Evolutionary conservation across 2,888 invertebrate species (phyloP), one percentile per base, ranked within the genome.

Genomic region (Drosophila kokeensis): DNA sequence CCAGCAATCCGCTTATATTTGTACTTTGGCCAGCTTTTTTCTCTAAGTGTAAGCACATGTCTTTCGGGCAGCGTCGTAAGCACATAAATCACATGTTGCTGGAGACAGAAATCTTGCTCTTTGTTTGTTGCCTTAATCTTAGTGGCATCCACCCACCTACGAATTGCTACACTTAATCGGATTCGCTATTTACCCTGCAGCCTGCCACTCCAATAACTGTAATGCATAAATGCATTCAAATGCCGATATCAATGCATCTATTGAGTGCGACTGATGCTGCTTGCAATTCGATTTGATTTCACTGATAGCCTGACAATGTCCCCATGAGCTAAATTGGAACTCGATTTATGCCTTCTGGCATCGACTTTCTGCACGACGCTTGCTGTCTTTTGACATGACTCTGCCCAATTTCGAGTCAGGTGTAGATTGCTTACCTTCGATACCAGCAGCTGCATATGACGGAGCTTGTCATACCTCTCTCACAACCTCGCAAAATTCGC

Each of bases 361-460:
- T 78, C 74, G 83, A 87, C n/a, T n/a, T n/a, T 58, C 40, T 32
- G 45, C 8, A 15, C 15, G 15, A 45, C 48, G 15, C 34, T 45
- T 49, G 54, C 45, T 54, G 21, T 24, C 27, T 5, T 21, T 32
- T 32, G 15, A 52, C 42, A 59, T 38, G 53, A 27, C 55, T 42
- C 36, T 58, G 61, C 61, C 76, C 73, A 58, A 80, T 70, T 84
- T 69, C 63, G 38, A 76, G 54, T 62, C 73, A 68, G 71, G 72
- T 75, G 62, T 69, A 54, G 49, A 53, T 70, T 45, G 42, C 32
- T 54, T 54, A 8, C 36, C 36, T 27, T 29, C 21, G 15, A 18
- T 30, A 10, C n/a, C n/a, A 32, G 34, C 24, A 32, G 58, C 60
- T 69, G 69, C 52, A 58, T 48, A 40, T 62, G 76, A 52, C 63